phyloP scores from a whole-genome alignment of 2,888 invertebrate genomes.

The Mythimna vitellina region DNA sequence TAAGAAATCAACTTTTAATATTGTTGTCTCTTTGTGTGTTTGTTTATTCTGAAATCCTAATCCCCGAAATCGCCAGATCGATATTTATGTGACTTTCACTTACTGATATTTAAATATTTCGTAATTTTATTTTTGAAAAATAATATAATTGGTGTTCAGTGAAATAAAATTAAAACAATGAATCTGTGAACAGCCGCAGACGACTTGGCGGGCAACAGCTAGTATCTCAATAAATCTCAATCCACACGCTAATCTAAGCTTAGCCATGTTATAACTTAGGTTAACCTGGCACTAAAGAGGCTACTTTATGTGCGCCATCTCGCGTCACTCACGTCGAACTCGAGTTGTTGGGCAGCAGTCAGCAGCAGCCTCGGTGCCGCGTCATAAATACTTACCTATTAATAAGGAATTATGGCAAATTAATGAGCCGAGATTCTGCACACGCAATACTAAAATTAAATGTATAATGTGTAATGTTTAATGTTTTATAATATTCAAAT shows the following conservation, averaged over 20 bases:
- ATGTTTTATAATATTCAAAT: conserved; percentile 6
- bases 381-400: conserved; percentile 22
- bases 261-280: conserved; percentile 17
- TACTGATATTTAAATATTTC: too few relatives aligned
- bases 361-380: background rate
- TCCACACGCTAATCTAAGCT: background rate
- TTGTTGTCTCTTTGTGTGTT: too few relatives aligned
- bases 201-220: too few relatives aligned
- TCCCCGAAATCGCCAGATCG: too few relatives aligned
- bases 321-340: conserved; percentile 6
- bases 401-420: conserved; percentile 20
- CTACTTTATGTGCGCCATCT: conserved; percentile 17
- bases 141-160: too few relatives aligned
- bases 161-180: too few relatives aligned
- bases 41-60: too few relatives aligned
- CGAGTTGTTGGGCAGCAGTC: conserved; percentile 3
- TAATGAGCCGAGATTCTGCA: background rate
- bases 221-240: conserved; percentile 9
- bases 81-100: too few relatives aligned
- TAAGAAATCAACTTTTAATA: too few relatives aligned
- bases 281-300: conserved; percentile 12
- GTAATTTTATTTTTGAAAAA: too few relatives aligned
- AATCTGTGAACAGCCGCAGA: too few relatives aligned
- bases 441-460: conserved; percentile 12
- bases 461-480: background rate